These are phyloP conservation scores for Drosophila ironensis DNA, from an alignment of 1,140 invertebrate species.

Conservation along the genomic window DNA sequence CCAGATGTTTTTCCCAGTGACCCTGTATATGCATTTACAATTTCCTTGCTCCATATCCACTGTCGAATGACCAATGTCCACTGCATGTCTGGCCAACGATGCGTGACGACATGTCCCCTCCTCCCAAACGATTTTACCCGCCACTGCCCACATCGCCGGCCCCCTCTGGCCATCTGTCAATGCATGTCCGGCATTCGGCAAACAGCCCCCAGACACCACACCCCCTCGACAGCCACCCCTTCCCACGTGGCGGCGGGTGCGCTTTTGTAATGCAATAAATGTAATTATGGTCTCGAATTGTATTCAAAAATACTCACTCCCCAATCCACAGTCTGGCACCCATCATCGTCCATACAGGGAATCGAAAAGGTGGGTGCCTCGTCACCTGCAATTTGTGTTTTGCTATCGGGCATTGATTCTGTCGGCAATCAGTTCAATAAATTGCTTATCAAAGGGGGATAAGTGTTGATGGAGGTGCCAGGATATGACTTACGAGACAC, in stretches of 20 bases:
- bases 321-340: conserved; percentile 9
- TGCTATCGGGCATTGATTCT: conserved; percentile 37
- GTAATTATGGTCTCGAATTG: conserved; percentile 72
- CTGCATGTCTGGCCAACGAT: conserved; percentile 69
- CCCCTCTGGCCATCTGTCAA: conserved; percentile 39
- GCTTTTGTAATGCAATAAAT: conserved; percentile 72
- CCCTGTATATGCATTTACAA: neutral
- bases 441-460: conserved; percentile 34
- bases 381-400: conserved; percentile 34
- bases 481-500: too few relatives aligned
- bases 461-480: conserved; percentile 4
- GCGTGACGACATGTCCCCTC: conserved; percentile 73
- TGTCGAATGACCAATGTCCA: conserved; percentile 33
- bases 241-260: conserved; percentile 2
- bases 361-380: conserved; percentile 14
- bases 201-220: conserved; percentile 25
- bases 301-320: conserved; percentile 51
- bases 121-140: conserved; percentile 3
- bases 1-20: neutral
- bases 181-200: conserved; percentile 29
- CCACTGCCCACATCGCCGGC: conserved; percentile 6
- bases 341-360: too few relatives aligned
- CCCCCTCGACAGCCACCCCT: conserved; percentile 1
- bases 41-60: conserved; percentile 52
- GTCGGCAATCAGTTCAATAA: conserved; percentile 34